phyloP scores from a whole-genome alignment of 92 coral and sea anemone genomes.

The Actinostola sp. region DNA sequence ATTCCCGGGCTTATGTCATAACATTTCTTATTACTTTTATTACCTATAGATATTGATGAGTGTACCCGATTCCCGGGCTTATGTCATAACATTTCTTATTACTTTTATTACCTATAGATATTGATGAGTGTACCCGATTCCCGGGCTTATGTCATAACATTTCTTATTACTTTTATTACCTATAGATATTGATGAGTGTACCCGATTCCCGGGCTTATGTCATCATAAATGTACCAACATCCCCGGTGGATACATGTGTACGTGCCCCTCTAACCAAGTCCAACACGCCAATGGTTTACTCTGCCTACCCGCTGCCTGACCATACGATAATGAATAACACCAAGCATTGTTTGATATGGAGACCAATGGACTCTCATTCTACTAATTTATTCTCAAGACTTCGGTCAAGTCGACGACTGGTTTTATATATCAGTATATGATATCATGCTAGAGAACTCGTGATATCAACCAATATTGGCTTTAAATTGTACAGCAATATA shows the following conservation, averaged over 20 bases:
- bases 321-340: neutral
- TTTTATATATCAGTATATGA: neutral
- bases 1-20: too few relatives aligned
- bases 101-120: slow-evolving; percentile 55
- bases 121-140: slow-evolving; percentile 90
- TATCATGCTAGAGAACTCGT: neutral
- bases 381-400: neutral
- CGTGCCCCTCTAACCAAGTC: slow-evolving; percentile 81
- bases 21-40: too few relatives aligned
- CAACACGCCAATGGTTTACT: slow-evolving; percentile 84
- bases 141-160: neutral
- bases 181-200: slow-evolving; percentile 91
- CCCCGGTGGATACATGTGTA: slow-evolving; percentile 91
- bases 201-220: slow-evolving; percentile 79
- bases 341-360: neutral
- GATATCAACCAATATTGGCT: too few relatives aligned
- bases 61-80: too few relatives aligned
- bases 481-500: too few relatives aligned
- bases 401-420: neutral
- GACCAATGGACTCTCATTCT: neutral
- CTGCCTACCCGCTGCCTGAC: slow-evolving; percentile 56
- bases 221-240: slow-evolving; percentile 84
- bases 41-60: too few relatives aligned
- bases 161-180: neutral
- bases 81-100: neutral